Evolutionary conservation across 2,113 vertebrate genomes (phyloP).

Genomic region (Leptodactylus fuscus): DNA sequence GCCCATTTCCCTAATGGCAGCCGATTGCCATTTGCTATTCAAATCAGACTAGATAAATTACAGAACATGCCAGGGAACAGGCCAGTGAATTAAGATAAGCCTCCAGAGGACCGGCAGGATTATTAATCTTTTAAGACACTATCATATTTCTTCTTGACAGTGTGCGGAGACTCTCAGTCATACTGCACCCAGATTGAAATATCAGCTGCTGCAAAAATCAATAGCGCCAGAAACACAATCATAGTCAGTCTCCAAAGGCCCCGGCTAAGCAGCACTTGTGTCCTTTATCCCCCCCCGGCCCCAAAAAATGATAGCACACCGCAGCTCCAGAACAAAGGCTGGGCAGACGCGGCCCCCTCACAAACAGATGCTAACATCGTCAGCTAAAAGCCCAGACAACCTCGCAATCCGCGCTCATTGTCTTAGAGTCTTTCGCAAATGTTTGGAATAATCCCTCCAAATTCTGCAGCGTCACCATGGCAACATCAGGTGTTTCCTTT

Average conservation of each 20-base stretch:
- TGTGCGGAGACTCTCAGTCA: conserved; percentile 83
- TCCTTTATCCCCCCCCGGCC: conserved; percentile 63
- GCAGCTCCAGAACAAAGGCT: conserved; percentile 40
- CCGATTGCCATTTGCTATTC: conserved; percentile 89
- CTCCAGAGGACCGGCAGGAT: conserved; percentile 85
- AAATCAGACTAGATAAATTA: conserved; percentile 91
- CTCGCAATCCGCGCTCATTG: conserved; percentile 1
- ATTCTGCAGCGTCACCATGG: conserved; percentile 38
- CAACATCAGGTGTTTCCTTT: conserved; percentile 39
- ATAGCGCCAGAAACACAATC: conserved; percentile 83
- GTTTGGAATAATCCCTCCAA: conserved; percentile 49
- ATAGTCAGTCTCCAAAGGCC: conserved; percentile 80
- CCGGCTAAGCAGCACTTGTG: conserved; percentile 70
- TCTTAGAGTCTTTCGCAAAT: conserved; percentile 21
- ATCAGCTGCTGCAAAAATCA: conserved; percentile 86
- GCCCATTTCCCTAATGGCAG: conserved; percentile 89
- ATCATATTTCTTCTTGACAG: conserved; percentile 90
- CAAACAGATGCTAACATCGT: conserved; percentile 45
- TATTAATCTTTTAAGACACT: conserved; percentile 92
- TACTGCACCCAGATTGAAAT: conserved; percentile 87
- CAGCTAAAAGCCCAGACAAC: conserved; percentile 20
- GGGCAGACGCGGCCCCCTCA: background rate
- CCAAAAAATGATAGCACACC: conserved; percentile 51
- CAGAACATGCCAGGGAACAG: conserved; percentile 88
- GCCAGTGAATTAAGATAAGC: conserved; percentile 90